These are phyloP conservation scores for Volucella inflata DNA, from an alignment of 2,888 invertebrate genomes.

Conservation along the genomic window DNA sequence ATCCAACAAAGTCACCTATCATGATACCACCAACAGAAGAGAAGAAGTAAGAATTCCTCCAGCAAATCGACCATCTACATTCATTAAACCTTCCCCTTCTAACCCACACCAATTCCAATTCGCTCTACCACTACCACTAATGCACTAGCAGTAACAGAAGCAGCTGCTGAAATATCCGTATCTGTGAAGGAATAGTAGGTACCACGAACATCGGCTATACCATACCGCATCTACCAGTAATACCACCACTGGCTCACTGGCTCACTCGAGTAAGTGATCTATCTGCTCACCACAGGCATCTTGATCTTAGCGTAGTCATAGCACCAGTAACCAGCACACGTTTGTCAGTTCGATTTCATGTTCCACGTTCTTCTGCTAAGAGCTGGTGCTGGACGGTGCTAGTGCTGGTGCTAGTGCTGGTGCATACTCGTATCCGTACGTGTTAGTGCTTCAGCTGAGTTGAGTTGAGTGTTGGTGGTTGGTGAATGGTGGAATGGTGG, in stretches of 20 bases:
- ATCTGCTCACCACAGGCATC: slow-evolving; percentile 39
- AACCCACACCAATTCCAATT: slow-evolving; percentile 54
- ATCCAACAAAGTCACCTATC: slow-evolving; percentile 46
- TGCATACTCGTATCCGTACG: too few relatives aligned
- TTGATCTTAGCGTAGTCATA: neutral
- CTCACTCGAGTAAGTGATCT: slow-evolving; percentile 32
- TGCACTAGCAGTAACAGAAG: neutral
- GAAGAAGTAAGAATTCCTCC: slow-evolving; percentile 41
- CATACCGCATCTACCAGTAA: slow-evolving; percentile 5
- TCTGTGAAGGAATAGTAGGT: slow-evolving; percentile 18
- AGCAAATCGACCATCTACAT: slow-evolving; percentile 60
- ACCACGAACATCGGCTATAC: too few relatives aligned
- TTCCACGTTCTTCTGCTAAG: neutral
- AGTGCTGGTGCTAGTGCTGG: neutral
- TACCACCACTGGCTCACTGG: slow-evolving; percentile 19
- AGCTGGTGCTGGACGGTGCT: neutral
- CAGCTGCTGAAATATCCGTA: neutral
- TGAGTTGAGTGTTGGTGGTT: slow-evolving; percentile 3
- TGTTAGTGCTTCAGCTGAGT: neutral
- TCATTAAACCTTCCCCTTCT: slow-evolving; percentile 73
- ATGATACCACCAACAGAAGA: slow-evolving; percentile 38
- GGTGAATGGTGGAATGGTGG: neutral
- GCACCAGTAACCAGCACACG: slow-evolving; percentile 26
- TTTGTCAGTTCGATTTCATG: slow-evolving; percentile 19
- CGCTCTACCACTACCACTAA: slow-evolving; percentile 32